A percentile compares a stretch with the other conserved stretches of the same genome.
phyloP scores from a whole-genome alignment of 2,888 invertebrate genomes.

The Drosophila emarginata region DNA sequence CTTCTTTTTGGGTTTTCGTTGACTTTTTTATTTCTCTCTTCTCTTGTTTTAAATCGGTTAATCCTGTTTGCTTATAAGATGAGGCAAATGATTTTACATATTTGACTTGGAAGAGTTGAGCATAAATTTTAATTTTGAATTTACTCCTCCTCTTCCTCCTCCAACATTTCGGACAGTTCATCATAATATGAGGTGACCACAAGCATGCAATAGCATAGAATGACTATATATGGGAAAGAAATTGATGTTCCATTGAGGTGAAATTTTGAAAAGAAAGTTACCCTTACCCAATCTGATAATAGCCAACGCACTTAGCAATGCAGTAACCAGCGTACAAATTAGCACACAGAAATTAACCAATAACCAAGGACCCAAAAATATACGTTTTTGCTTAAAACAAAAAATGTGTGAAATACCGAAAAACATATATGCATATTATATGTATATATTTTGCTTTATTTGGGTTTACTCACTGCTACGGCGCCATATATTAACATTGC shows the following conservation, averaged over 20 bases:
- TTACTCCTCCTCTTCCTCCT: not conserved
- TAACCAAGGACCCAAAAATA: conserved; percentile 34
- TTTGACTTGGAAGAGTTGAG: not conserved
- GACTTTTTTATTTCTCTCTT: not conserved
- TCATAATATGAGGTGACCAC: conserved; percentile 41
- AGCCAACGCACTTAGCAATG: conserved; percentile 13
- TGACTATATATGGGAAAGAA: not conserved
- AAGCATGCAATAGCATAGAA: conserved; percentile 28
- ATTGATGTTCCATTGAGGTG: not conserved
- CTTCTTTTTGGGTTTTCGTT: conserved; percentile 8
- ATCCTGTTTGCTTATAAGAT: conserved; percentile 56
- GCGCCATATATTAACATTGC: conserved; percentile 34
- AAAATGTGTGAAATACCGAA: not conserved
- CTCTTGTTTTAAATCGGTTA: conserved; percentile 59
- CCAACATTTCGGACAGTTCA: conserved; percentile 11
- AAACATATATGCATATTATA: not conserved
- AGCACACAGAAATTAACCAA: conserved; percentile 34
- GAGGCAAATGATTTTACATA: conserved; percentile 7
- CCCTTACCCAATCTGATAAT: conserved; percentile 26
- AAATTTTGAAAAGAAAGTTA: not conserved
- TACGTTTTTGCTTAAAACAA: conserved; percentile 15
- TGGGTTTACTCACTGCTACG: conserved; percentile 29
- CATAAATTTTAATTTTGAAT: conserved; percentile 9
- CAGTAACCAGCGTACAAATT: conserved; percentile 37
- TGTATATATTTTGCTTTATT: not conserved